Evolutionary conservation across 2,888 invertebrate genomes (phyloP).

Genomic region (Lydus trimaculatus): DNA sequence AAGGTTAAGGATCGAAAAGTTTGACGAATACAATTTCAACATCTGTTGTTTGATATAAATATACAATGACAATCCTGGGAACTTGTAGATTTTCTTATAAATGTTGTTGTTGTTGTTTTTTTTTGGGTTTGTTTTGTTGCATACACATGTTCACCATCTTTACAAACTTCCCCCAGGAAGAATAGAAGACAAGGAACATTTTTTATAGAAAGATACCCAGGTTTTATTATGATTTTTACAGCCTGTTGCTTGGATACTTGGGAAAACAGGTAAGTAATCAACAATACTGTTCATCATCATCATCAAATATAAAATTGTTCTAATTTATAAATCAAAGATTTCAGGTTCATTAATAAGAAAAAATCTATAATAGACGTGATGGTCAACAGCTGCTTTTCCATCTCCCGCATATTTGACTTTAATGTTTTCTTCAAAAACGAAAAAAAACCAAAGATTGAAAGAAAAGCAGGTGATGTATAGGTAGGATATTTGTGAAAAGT

Average conservation of each 20-base stretch:
- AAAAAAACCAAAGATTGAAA: slow-evolving; percentile 13
- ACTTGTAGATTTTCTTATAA: slow-evolving; percentile 12
- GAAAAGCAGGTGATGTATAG: slow-evolving; percentile 24
- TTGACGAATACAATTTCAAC: not conserved
- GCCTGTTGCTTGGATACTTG: slow-evolving; percentile 10
- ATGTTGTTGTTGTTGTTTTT: not conserved
- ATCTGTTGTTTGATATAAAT: slow-evolving; percentile 17
- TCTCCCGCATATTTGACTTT: slow-evolving; percentile 21
- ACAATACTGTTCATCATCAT: too few species aligned
- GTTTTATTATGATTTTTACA: not conserved
- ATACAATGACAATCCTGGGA: slow-evolving; percentile 17
- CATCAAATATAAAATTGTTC: too few species aligned
- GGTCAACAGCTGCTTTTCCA: slow-evolving; percentile 23
- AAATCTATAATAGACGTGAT: not conserved
- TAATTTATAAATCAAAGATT: too few species aligned
- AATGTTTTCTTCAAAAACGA: slow-evolving; percentile 12
- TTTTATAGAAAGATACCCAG: not conserved
- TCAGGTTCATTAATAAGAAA: not conserved
- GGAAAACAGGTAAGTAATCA: too few species aligned
- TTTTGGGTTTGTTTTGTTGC: not conserved
- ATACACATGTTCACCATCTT: slow-evolving; percentile 26
- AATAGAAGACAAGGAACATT: not conserved
- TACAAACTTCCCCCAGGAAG: not conserved
- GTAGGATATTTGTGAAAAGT: not conserved
- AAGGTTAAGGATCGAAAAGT: not conserved